Conservation (phyloP, 2,888 invertebrate species). For the Macrosoma leucophasiata region DNA sequence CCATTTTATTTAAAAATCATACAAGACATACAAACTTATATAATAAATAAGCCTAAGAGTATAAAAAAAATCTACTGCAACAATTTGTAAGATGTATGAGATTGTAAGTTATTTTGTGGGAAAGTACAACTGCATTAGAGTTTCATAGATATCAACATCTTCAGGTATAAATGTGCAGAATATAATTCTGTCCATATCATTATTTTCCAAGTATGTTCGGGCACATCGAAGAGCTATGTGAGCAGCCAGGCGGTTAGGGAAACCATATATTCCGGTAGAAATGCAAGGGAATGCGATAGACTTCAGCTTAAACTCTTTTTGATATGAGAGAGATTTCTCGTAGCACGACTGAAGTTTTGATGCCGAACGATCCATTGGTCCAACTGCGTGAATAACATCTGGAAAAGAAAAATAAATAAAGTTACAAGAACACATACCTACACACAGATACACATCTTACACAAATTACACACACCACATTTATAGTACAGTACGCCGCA, state of each 20-base stretch:
- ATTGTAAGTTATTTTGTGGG: conserved; percentile 48
- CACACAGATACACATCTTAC: no score
- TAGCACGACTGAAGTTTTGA: conserved; percentile 82
- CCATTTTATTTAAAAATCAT: no score
- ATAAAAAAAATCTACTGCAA: neutral
- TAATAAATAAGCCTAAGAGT: no score
- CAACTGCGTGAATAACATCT: conserved; percentile 95
- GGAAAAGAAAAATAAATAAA: conserved; percentile 36
- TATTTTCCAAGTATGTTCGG: conserved; percentile 77
- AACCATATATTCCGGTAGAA: conserved; percentile 94
- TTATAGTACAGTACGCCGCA: no score
- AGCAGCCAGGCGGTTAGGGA: conserved; percentile 86
- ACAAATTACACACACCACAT: no score
- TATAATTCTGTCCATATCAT: conserved; percentile 81
- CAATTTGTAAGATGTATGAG: neutral
- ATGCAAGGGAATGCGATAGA: conserved; percentile 92
- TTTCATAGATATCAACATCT: conserved; percentile 84
- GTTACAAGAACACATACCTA: neutral
- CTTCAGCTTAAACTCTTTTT: conserved; percentile 71
- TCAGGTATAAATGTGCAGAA: conserved; percentile 86
- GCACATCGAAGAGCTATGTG: conserved; percentile 82
- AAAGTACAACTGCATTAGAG: conserved; percentile 83
- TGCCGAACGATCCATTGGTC: conserved; percentile 85
- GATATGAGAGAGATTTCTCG: conserved; percentile 77
- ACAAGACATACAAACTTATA: no score